Percentiles rank a stretch among this genome's conserved stretches.
phyloP scores from a whole-genome alignment of 1,140 invertebrate genomes.

The Rhyzopertha dominica region DNA sequence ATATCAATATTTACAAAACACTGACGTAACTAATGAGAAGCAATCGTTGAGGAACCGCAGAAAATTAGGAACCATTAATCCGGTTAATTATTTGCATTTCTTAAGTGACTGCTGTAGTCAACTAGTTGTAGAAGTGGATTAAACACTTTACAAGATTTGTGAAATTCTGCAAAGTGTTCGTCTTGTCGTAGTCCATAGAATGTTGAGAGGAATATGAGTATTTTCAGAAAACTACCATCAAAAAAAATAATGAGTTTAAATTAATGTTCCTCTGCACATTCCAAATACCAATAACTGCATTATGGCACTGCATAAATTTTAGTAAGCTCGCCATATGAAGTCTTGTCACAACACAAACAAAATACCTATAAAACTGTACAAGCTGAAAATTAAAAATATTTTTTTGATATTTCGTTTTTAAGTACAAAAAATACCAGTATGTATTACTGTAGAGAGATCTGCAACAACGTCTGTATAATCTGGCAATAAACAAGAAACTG shows the following conservation, averaged over 20 bases:
- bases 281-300: conserved; percentile 18
- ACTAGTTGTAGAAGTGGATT: neutral
- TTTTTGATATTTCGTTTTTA: conserved; percentile 30
- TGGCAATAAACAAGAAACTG: conserved; percentile 19
- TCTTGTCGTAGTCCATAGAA: too few species aligned
- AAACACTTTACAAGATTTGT: too few species aligned
- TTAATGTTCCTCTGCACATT: too few species aligned
- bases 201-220: too few species aligned
- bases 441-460: conserved; percentile 30
- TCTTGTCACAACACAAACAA: conserved; percentile 24
- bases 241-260: too few species aligned
- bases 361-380: conserved; percentile 34
- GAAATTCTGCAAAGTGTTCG: too few species aligned
- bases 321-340: conserved; percentile 36
- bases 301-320: conserved; percentile 37
- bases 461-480: conserved; percentile 20
- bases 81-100: conserved; percentile 42
- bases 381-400: conserved; percentile 22
- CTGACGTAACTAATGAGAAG: conserved; percentile 13
- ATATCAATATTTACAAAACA: too few species aligned
- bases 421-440: conserved; percentile 30
- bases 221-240: too few species aligned
- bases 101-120: conserved; percentile 12
- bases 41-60: conserved; percentile 44
- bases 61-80: conserved; percentile 44